Evolutionary conservation across 2,888 invertebrate species (phyloP).

Genomic region (Podabrus alpinus): DNA sequence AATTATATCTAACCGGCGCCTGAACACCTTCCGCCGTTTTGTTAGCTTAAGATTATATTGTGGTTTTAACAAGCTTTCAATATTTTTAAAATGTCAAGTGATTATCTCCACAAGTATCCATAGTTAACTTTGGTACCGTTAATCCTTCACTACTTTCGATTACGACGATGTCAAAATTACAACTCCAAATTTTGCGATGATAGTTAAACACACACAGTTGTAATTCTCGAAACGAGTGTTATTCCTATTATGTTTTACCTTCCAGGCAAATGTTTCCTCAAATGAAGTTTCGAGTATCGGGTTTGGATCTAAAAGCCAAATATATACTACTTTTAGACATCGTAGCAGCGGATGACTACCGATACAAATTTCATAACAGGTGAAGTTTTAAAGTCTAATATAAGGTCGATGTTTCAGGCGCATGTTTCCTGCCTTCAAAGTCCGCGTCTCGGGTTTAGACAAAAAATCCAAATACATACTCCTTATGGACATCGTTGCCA

Average conservation of each 20-base stretch:
- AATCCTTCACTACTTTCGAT: not conserved
- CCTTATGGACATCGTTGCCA: conserved; percentile 96
- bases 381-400: conserved; percentile 46
- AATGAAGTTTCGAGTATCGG: conserved; percentile 98
- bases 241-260: conserved; percentile 38
- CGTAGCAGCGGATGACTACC: conserved; percentile 98
- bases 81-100: not conserved
- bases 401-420: conserved; percentile 74
- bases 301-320: conserved; percentile 98
- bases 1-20: conserved; percentile 39
- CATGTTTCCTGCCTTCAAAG: conserved; percentile 98
- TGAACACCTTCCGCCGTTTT: conserved; percentile 29
- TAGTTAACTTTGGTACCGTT: not conserved
- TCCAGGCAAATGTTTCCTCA: conserved; percentile 99
- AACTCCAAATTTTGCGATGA: not conserved
- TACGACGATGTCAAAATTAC: not conserved
- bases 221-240: not conserved
- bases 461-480: conserved; percentile 97
- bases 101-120: not conserved
- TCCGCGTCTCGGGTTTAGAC: conserved; percentile 94
- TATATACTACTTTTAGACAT: conserved; percentile 99
- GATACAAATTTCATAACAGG: conserved; percentile 98
- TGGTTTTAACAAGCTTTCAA: conserved; percentile 9
- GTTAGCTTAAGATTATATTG: conserved; percentile 14
- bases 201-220: not conserved